A percentile compares a stretch with the other conserved stretches of the same genome.
phyloP scores from a whole-genome alignment of 2,797 vertebrate species.

The Pitangus sulphuratus region DNA sequence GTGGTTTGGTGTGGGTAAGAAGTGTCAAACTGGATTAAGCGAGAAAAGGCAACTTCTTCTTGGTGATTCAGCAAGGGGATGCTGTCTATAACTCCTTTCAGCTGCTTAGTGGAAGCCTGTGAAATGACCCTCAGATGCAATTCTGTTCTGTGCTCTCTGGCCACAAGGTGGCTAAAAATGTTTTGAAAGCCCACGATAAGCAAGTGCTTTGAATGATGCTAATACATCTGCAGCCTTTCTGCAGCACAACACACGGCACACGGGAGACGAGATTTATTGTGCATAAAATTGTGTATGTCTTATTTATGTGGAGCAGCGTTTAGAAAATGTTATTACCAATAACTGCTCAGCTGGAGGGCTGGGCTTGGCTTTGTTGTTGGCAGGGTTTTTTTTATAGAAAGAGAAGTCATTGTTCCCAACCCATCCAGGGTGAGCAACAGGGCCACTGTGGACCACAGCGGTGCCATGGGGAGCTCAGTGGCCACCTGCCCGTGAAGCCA shows the following conservation, averaged over 20 bases:
- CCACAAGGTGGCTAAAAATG: conserved; percentile 73
- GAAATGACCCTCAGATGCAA: neutral
- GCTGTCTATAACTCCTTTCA: neutral
- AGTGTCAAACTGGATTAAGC: neutral
- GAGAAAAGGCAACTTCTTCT: conserved; percentile 2
- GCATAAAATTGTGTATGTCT: neutral
- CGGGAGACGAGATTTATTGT: neutral
- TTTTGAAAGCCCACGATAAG: neutral
- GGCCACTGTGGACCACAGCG: accelerated
- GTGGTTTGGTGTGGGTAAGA: neutral
- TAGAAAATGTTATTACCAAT: neutral
- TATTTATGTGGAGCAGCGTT: accelerated
- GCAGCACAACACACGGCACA: neutral
- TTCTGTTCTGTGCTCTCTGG: conserved; percentile 62
- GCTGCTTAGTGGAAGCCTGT: neutral
- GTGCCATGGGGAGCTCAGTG: neutral
- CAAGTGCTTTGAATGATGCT: neutral
- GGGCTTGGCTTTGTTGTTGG: neutral
- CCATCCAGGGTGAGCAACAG: accelerated
- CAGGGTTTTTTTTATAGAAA: neutral
- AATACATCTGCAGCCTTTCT: neutral
- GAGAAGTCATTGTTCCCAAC: neutral
- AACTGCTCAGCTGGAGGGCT: neutral
- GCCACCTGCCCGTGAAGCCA: accelerated
- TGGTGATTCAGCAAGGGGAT: neutral